These are phyloP conservation scores for Temnothorax rugatulus DNA, from an alignment of 2,888 invertebrate species.

Conservation along the genomic window DNA sequence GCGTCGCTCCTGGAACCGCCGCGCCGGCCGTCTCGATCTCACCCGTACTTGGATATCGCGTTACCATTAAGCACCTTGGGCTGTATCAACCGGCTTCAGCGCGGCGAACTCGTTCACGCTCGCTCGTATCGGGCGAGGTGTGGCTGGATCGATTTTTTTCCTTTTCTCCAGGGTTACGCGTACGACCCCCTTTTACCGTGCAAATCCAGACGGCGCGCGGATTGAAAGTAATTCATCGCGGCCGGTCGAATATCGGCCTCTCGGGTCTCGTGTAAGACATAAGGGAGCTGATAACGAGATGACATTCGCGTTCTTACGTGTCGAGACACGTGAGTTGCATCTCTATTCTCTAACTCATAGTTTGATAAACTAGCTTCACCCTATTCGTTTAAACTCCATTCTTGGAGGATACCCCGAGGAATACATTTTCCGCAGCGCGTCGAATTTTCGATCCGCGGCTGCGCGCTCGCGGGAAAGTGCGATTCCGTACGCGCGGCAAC, in stretches of 20 bases:
- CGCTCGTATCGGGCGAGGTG: slow-evolving; percentile 65
- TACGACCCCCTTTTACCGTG: slow-evolving; percentile 70
- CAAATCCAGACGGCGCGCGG: slow-evolving; percentile 34
- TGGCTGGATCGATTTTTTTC: slow-evolving; percentile 69
- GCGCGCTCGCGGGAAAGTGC: slow-evolving; percentile 41
- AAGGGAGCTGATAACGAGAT: background rate
- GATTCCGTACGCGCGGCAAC: slow-evolving; percentile 27
- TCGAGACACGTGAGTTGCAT: background rate
- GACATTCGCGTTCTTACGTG: background rate
- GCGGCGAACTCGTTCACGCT: slow-evolving; percentile 54
- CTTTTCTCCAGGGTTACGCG: slow-evolving; percentile 61
- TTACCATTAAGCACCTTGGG: slow-evolving; percentile 66
- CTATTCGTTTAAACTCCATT: background rate
- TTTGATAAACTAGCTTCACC: background rate
- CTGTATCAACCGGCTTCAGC: slow-evolving; percentile 46
- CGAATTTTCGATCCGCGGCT: background rate
- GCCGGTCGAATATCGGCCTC: background rate
- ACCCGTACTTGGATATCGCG: slow-evolving; percentile 78
- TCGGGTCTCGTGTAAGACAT: background rate
- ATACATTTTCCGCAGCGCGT: background rate
- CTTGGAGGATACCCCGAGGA: background rate
- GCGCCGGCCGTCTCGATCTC: slow-evolving; percentile 52
- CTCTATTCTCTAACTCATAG: background rate
- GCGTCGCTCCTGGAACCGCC: slow-evolving; percentile 28
- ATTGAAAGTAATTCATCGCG: slow-evolving; percentile 64